Evolutionary conservation across 2,888 invertebrate genomes (phyloP).

Genomic region (Subacronicta megacephala): DNA sequence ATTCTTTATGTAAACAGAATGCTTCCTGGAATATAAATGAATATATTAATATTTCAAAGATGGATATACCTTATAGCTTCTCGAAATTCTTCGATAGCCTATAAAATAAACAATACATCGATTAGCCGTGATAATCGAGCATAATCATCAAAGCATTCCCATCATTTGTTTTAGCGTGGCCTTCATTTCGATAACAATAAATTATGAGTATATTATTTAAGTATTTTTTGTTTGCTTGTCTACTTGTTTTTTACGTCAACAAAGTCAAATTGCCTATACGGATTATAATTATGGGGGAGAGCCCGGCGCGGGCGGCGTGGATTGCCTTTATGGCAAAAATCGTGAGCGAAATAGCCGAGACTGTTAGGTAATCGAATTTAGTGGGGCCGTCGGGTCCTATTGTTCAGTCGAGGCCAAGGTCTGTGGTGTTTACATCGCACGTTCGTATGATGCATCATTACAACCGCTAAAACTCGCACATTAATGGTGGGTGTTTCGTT

Average conservation of each 20-base stretch:
- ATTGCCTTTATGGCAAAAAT: slow-evolving; percentile 70
- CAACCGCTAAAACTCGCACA: slow-evolving; percentile 61
- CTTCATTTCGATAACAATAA: slow-evolving; percentile 38
- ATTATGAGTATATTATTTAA: slow-evolving; percentile 29
- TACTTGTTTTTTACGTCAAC: slow-evolving; percentile 35
- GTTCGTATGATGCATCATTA: slow-evolving; percentile 69
- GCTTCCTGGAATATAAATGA: slow-evolving; percentile 27
- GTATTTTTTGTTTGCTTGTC: slow-evolving; percentile 31
- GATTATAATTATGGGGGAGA: slow-evolving; percentile 24
- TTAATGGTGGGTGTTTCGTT: slow-evolving; percentile 30
- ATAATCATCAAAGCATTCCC: slow-evolving; percentile 34
- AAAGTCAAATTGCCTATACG: not conserved
- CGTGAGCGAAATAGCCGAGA: slow-evolving; percentile 80
- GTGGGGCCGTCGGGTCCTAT: slow-evolving; percentile 82
- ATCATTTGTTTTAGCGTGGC: slow-evolving; percentile 28
- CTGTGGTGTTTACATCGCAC: slow-evolving; percentile 83
- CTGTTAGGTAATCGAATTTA: slow-evolving; percentile 85
- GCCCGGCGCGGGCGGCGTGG: slow-evolving; percentile 50
- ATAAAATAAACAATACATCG: slow-evolving; percentile 42
- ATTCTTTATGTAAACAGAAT: slow-evolving; percentile 43
- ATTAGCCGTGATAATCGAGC: slow-evolving; percentile 13
- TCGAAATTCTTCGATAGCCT: slow-evolving; percentile 17
- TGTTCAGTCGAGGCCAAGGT: slow-evolving; percentile 85
- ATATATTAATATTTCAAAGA: slow-evolving; percentile 8
- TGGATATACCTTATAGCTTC: not conserved